Evolutionary conservation across 1,140 invertebrate species (phyloP), one percentile per base, ranked within the genome.

Genomic region (Mercenaria mercenaria): DNA sequence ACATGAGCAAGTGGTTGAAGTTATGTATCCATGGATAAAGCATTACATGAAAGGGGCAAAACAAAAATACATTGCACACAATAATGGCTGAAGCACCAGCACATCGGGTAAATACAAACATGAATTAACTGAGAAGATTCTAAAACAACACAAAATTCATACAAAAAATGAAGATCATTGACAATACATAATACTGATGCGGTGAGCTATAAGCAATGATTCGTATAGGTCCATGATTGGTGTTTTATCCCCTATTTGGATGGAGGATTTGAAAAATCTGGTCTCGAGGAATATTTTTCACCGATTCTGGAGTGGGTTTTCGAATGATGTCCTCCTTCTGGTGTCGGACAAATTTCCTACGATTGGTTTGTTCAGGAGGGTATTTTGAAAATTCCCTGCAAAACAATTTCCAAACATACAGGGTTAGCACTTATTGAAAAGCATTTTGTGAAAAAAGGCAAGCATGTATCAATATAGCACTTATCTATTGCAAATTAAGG

Each of bases 201-300:
- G 88, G 72, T 80, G 69, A 80, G 29, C 56, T 41, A 23, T 41
- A 64, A 81, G 74, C 61, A 89, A 69, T 32, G 74, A 34, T 34
- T 32, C 10, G 15, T 1, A 39, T 8, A 29, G 29, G 20, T 64
- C n/a, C 29, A 85, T 52, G 29, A 47, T 74, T 39, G 37, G 13
- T 77, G 39, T 37, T 90, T 32, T 90, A 83, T 77, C 91, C 93
- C 23, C 93, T 92, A 80, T 92, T 90, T 26, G 93, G 93, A 88
- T 95, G 94, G 13, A 95, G 88, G 56, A 95, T 94, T 67, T 91
- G 91, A 91, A 87, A 95, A 32, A 94, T 89, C 67, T 91, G 79
- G 77, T 94, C 93, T 85, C 93, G 84, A 69, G 91, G 88, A 37
- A 95, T 90, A 29, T 91, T 92, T 81, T 80, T 81, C 50, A 94